Base-by-base conservation (phyloP, 2,888 invertebrate genomes). In the Lamproptera curius region DNA sequence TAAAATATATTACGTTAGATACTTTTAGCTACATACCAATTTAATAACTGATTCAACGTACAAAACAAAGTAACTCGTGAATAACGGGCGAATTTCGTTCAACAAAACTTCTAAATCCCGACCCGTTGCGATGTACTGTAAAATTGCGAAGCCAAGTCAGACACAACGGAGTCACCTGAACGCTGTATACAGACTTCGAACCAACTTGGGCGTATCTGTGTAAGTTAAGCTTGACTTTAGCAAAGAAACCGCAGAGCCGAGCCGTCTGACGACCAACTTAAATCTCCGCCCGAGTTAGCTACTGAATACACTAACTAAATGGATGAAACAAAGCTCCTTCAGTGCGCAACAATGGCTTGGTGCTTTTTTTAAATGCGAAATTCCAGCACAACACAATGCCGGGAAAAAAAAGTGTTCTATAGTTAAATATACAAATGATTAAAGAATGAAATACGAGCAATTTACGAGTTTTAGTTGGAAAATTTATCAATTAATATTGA, bases 191-290 rank as follows among this genome's bases (percentile, higher is more conserved):
- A 55, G 68, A 74, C 67, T 70, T 70, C 62, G 68, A 67, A 77
- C 69, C 69, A 77, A 83, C 70, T 80, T 82, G 76, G 80, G 83
- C 78, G 81, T 72, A 69, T 64, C 74, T 65, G 60, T 51, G 70
- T 76, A 73, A 76, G 64, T 80, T 77, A 80, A 78, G 73, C 78
- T 73, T 69, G 74, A 76, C 72, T 80, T 79, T 77, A 78, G 81
- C 66, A 81, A 81, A 80, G 83, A 82, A 84, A 82, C 79, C 82
- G 62, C 82, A 79, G 67, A 72, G 73, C 74, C 73, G 67, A 70
- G 65, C 69, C 60, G 76, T 76, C 78, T 82, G 79, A 80, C 70
- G 77, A 76, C 75, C 67, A 69, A 70, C 70, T 82, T 81, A 81
- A 80, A 81, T 81, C 79, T 76, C 66, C 60, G 61, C 51, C 41